Evolutionary conservation across 2,797 vertebrate species (phyloP).

Genomic region (Lepilemur septentrionalis): DNA sequence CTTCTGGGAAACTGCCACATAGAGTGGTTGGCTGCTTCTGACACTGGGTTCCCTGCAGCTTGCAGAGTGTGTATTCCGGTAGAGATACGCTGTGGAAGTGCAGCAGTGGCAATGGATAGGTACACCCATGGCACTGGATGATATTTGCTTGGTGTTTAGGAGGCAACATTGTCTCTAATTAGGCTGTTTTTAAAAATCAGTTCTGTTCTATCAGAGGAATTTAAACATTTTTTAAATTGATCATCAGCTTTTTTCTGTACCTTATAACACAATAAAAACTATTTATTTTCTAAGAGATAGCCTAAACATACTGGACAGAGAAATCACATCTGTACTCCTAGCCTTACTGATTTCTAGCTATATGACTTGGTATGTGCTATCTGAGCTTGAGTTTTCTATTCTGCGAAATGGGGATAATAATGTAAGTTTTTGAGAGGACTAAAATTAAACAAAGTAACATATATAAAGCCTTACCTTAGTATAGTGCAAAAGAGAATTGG

Average conservation of each 20-base stretch:
- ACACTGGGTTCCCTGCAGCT: background rate
- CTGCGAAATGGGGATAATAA: background rate
- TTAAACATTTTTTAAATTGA: background rate
- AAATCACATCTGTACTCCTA: background rate
- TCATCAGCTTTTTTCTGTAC: background rate
- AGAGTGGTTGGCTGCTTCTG: background rate
- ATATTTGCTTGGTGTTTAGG: background rate
- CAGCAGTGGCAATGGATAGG: background rate
- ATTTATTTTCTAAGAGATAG: background rate
- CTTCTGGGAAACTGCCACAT: background rate
- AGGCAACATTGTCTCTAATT: background rate
- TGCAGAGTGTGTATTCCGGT: background rate
- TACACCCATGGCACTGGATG: background rate
- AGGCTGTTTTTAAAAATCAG: background rate
- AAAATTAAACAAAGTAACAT: background rate
- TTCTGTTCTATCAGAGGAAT: background rate
- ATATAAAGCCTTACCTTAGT: constrained; percentile 90
- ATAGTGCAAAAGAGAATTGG: constrained; percentile 95
- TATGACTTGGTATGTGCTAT: background rate
- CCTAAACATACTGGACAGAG: background rate
- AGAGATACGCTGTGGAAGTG: background rate
- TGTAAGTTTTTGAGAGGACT: background rate
- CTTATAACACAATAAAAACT: background rate
- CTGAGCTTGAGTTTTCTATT: background rate
- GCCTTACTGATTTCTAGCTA: background rate